Evolutionary conservation across 2,888 invertebrate genomes (phyloP).

Genomic region (Tanytarsus gracilentus): DNA sequence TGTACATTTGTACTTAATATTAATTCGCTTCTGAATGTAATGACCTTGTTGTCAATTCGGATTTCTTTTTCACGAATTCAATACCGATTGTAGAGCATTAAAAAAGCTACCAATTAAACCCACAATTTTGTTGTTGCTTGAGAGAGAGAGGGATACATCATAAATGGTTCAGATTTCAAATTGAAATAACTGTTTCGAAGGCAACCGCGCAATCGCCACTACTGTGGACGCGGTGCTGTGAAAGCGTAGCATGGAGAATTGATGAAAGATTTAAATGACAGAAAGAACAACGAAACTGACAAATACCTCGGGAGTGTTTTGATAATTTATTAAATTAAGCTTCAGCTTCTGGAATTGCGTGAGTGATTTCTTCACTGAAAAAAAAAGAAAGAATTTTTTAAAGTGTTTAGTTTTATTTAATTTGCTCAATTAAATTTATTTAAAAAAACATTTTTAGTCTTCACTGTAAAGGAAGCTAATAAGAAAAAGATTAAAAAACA

Average conservation of each 20-base stretch:
- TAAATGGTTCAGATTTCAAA: neutral
- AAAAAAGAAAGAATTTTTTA: too few relatives aligned
- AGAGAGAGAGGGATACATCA: neutral
- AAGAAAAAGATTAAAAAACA: neutral
- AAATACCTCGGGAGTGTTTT: neutral
- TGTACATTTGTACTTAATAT: conserved; percentile 6
- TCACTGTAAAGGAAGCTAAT: neutral
- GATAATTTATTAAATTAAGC: neutral
- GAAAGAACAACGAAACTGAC: neutral
- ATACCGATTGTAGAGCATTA: too few relatives aligned
- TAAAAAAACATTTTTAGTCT: neutral
- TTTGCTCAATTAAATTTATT: too few relatives aligned
- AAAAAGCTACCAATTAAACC: neutral
- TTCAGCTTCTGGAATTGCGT: neutral
- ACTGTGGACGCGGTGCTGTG: neutral
- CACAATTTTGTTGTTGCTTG: neutral
- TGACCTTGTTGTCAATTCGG: neutral
- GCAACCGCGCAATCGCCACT: neutral
- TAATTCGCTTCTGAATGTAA: neutral
- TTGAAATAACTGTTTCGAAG: neutral
- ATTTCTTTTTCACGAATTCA: too few relatives aligned
- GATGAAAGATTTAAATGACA: conserved; percentile 1
- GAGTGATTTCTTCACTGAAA: neutral
- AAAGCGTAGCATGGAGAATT: neutral
- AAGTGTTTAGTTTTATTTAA: too few relatives aligned